phyloP scores from a whole-genome alignment of 2,888 invertebrate genomes.

The Sphinx pinastri region DNA sequence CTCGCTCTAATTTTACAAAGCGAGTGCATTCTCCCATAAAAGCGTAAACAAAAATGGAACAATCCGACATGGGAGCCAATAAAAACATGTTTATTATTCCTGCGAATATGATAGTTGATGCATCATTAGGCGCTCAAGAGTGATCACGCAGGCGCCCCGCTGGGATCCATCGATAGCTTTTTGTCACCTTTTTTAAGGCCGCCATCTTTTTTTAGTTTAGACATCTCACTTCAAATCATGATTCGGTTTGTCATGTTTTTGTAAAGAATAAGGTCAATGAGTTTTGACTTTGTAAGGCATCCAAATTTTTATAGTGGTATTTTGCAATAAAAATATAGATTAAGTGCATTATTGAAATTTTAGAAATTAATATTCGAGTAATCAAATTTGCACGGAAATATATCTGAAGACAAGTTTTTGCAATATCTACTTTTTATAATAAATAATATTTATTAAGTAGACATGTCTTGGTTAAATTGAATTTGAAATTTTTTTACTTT shows the following conservation, averaged over 20 bases:
- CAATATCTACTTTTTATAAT: background rate
- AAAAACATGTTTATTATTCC: constrained; percentile 54
- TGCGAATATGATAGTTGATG: constrained; percentile 50
- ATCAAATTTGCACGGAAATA: background rate
- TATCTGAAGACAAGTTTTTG: background rate
- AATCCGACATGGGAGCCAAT: constrained; percentile 39
- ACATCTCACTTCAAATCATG: constrained; percentile 1
- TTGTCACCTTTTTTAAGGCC: constrained; percentile 24
- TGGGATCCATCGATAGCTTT: constrained; percentile 56
- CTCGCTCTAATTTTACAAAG: constrained; percentile 13
- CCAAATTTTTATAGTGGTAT: background rate
- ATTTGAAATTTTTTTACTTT: no score
- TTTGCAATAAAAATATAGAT: background rate
- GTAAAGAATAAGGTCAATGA: background rate
- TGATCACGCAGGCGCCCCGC: constrained; percentile 49
- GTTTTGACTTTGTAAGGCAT: background rate
- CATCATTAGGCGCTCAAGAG: constrained; percentile 48
- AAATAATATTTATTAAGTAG: no score
- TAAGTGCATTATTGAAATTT: no score
- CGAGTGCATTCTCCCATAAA: constrained; percentile 20
- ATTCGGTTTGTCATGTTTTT: background rate
- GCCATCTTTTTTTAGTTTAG: constrained; percentile 21
- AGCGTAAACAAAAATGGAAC: constrained; percentile 43
- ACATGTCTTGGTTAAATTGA: no score
- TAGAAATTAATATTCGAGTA: background rate